Conservation (phyloP, 2,797 vertebrate species). For the Syndactyla subalaris region DNA sequence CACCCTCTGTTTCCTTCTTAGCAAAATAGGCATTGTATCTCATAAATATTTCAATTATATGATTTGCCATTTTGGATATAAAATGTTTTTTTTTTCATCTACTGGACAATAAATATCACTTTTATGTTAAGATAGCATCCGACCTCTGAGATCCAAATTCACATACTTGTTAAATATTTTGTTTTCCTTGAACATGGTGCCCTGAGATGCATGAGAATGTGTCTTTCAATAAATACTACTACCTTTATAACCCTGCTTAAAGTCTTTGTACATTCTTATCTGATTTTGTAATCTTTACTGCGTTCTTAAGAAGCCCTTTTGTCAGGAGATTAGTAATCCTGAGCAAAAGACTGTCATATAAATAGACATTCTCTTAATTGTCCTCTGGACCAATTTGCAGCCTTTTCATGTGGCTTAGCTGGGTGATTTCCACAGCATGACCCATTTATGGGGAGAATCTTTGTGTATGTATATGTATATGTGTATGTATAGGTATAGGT, state of each 20-base stretch:
- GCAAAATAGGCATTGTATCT: background rate
- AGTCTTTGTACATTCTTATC: slow-evolving; percentile 12
- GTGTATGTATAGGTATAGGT: too few relatives aligned
- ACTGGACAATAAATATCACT: background rate
- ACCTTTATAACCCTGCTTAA: slow-evolving; percentile 32
- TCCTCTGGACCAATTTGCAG: background rate
- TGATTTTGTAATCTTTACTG: slow-evolving; percentile 2
- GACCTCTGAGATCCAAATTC: background rate
- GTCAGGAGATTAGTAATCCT: background rate
- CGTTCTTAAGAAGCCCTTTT: slow-evolving; percentile 13
- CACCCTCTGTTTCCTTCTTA: background rate
- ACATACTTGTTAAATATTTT: background rate
- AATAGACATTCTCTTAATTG: background rate
- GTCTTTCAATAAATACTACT: background rate
- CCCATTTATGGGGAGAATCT: background rate
- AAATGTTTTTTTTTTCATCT: background rate
- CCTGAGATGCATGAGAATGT: background rate
- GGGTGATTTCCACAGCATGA: background rate
- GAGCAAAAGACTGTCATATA: background rate
- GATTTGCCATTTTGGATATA: background rate
- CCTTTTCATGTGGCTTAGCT: background rate
- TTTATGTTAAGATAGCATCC: background rate
- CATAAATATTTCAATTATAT: background rate
- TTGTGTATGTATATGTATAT: background rate
- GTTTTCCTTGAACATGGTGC: background rate